A percentile compares a stretch with the other conserved stretches of the same genome.
Evolutionary conservation across 2,888 invertebrate genomes (phyloP).

Genomic region (Sinodicranocentrus sp.): DNA sequence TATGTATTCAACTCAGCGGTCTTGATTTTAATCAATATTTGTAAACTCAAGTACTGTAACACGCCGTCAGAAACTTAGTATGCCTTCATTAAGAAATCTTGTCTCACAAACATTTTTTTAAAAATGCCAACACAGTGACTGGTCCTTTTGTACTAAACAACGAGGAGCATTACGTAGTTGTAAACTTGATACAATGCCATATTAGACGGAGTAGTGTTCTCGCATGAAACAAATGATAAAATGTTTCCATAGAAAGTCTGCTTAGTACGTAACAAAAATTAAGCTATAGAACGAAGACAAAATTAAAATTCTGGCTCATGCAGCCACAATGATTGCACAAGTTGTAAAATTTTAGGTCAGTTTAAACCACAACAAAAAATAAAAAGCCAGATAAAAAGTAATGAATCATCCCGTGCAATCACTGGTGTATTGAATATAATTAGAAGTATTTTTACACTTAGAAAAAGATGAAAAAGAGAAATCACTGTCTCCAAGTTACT

Average conservation of each 20-base stretch:
- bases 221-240: not conserved
- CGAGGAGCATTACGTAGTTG: constrained; percentile 22
- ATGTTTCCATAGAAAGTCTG: not conserved
- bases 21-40: constrained; percentile 33
- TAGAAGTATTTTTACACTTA: constrained; percentile 61
- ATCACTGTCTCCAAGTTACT: constrained; percentile 43
- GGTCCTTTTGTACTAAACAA: constrained; percentile 54
- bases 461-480: constrained; percentile 15
- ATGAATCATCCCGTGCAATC: too few relatives aligned
- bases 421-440: constrained; percentile 20
- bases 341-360: too few relatives aligned
- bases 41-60: constrained; percentile 27
- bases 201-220: not conserved
- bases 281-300: not conserved
- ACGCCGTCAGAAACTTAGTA: constrained; percentile 40
- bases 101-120: not conserved
- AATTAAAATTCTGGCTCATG: too few relatives aligned
- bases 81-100: constrained; percentile 33
- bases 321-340: too few relatives aligned
- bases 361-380: too few relatives aligned
- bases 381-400: too few relatives aligned
- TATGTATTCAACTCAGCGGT: constrained; percentile 6
- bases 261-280: not conserved
- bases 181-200: not conserved
- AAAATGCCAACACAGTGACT: constrained; percentile 53